Conservation (phyloP, 2,113 vertebrate species). For the Eolophus roseicapilla region DNA sequence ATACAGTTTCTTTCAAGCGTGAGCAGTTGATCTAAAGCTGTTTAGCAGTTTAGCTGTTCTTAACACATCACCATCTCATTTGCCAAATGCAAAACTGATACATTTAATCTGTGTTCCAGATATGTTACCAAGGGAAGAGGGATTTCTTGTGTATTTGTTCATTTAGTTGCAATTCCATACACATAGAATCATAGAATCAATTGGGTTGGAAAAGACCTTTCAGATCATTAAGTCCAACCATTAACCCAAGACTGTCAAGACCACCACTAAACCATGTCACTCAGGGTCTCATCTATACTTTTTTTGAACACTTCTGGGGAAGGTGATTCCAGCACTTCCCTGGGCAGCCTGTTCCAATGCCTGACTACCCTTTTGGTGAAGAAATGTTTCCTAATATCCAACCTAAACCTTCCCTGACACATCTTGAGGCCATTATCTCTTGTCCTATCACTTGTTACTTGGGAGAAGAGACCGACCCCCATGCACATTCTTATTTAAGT, state of each 20-base stretch:
- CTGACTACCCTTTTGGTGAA: neutral
- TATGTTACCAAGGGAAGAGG: neutral
- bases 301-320: neutral
- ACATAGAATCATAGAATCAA: neutral
- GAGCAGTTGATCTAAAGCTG: neutral
- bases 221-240: neutral
- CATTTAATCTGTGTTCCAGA: neutral
- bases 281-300: neutral
- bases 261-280: neutral
- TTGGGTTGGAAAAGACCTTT: neutral
- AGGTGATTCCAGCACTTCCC: neutral
- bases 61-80: neutral
- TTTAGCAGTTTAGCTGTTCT: neutral
- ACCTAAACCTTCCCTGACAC: neutral
- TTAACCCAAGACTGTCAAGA: neutral
- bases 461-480: neutral
- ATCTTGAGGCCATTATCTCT: neutral
- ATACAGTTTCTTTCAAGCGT: neutral
- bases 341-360: neutral
- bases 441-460: neutral
- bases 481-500: neutral
- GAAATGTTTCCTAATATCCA: neutral
- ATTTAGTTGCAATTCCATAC: slow-evolving; percentile 1
- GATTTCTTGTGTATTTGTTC: neutral
- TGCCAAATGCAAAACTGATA: slow-evolving; percentile 35